phyloP scores from a whole-genome alignment of 2,888 invertebrate species.

The Hartigia nigra region DNA sequence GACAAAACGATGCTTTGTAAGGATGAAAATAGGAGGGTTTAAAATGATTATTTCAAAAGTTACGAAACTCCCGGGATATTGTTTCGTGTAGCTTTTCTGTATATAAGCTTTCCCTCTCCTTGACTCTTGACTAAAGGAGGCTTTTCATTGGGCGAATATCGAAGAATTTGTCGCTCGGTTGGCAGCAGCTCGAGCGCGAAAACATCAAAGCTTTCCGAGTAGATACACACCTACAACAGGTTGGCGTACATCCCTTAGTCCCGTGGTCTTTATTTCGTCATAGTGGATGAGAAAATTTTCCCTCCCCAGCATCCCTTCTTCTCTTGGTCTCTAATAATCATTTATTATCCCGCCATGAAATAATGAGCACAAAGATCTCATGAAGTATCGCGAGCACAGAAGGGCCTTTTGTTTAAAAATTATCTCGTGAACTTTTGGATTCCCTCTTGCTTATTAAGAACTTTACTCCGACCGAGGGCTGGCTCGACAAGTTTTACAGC shows the following conservation, averaged over 20 bases:
- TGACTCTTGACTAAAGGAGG: conserved; percentile 18
- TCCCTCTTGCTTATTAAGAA: background rate
- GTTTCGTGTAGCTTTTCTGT: background rate
- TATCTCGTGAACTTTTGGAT: conserved; percentile 26
- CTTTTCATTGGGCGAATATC: conserved; percentile 64
- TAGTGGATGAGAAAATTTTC: background rate
- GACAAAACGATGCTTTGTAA: background rate
- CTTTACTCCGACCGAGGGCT: background rate
- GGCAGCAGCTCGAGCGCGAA: conserved; percentile 53
- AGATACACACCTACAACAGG: background rate
- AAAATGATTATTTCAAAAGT: background rate
- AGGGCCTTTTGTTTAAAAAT: conserved; percentile 65
- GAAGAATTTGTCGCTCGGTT: conserved; percentile 65
- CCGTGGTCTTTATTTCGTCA: background rate
- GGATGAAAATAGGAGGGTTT: background rate
- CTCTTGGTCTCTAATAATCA: conserved; percentile 53
- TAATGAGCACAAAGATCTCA: conserved; percentile 55
- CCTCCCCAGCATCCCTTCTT: background rate
- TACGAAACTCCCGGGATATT: background rate
- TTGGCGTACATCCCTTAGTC: background rate
- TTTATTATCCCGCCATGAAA: conserved; percentile 58
- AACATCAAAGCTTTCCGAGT: conserved; percentile 57
- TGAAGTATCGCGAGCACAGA: conserved; percentile 45
- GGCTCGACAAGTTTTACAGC: background rate
- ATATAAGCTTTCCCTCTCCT: background rate